Evolutionary conservation across 2,113 vertebrate genomes (phyloP).

Genomic region (Anolis carolinensis): DNA sequence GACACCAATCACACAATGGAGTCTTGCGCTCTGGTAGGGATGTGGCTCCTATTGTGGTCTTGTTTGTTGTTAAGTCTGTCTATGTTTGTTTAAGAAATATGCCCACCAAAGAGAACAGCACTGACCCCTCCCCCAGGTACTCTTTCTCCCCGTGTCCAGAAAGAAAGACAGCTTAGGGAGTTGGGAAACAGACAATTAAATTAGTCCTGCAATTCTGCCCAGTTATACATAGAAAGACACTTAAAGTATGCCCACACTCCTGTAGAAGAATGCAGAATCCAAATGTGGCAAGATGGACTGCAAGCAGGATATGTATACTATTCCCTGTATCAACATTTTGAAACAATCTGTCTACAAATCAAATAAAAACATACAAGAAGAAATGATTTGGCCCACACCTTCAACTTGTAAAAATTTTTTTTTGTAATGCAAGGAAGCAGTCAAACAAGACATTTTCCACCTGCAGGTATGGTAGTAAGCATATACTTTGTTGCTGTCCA

Average conservation of each 20-base stretch:
- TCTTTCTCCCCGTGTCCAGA: neutral
- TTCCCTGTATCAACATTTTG: too few species aligned
- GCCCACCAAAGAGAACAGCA: neutral
- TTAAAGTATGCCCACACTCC: neutral
- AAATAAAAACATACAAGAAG: too few species aligned
- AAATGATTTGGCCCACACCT: neutral
- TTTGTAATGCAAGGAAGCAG: too few species aligned
- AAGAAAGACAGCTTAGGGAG: conserved; percentile 17
- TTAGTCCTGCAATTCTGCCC: neutral
- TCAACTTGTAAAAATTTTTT: too few species aligned
- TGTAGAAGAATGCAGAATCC: neutral
- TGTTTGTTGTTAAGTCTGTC: neutral
- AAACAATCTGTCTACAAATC: too few species aligned
- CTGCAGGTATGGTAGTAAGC: neutral
- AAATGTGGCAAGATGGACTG: neutral
- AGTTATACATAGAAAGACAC: neutral
- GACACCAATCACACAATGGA: neutral
- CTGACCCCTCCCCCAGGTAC: neutral
- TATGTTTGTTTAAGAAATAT: neutral
- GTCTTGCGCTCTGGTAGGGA: neutral
- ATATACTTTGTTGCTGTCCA: neutral
- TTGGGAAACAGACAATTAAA: conserved; percentile 2
- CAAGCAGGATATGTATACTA: too few species aligned
- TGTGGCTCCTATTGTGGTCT: neutral
- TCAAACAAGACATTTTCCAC: neutral